Conservation (phyloP, 1,140 invertebrate genomes). For the Brachionus plicatilis region DNA sequence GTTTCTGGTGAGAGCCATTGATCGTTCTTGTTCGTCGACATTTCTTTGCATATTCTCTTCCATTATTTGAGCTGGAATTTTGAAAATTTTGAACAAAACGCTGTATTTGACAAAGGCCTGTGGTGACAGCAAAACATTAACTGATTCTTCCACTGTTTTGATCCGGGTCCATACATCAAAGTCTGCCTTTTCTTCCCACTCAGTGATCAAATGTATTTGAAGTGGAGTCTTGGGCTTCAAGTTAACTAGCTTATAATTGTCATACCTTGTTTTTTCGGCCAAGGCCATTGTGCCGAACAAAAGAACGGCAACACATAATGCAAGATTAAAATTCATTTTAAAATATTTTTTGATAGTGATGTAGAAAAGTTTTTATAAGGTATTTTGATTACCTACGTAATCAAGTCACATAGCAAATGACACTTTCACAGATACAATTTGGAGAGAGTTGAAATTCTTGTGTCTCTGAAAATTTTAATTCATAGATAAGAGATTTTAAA, state of each 20-base stretch:
- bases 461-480: neutral
- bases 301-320: neutral
- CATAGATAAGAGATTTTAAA: neutral
- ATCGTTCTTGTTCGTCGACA: slow-evolving; percentile 13
- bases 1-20: neutral
- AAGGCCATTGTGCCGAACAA: neutral
- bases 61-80: neutral
- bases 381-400: slow-evolving; percentile 3
- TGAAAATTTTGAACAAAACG: neutral
- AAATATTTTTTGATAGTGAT: neutral
- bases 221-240: neutral
- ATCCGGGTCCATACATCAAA: slow-evolving; percentile 34
- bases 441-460: neutral
- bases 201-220: neutral
- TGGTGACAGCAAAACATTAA: slow-evolving; percentile 18
- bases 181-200: neutral
- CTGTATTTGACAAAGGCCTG: slow-evolving; percentile 22
- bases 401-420: neutral
- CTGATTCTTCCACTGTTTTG: neutral
- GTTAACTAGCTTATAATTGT: neutral
- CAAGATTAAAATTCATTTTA: slow-evolving; percentile 12
- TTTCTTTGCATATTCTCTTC: slow-evolving; percentile 28
- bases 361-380: neutral
- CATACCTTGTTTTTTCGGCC: neutral
- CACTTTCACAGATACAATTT: neutral